phyloP scores from a whole-genome alignment of 2,113 vertebrate species.

The Echinops telfairi region DNA sequence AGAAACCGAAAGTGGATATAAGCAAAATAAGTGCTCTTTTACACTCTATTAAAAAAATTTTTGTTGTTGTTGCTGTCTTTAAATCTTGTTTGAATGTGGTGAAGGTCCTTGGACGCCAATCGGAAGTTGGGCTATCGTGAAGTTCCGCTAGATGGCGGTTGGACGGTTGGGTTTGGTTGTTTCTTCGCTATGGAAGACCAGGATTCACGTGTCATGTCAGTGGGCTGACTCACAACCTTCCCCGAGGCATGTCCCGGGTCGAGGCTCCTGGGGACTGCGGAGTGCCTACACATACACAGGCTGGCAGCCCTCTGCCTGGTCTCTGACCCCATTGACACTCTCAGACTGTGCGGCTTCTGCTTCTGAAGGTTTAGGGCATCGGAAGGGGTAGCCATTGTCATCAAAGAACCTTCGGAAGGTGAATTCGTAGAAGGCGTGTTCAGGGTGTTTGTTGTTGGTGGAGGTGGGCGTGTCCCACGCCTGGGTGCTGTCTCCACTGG shows the following conservation, averaged over 20 bases:
- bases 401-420: constrained; percentile 99
- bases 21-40: constrained; percentile 92
- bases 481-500: constrained; percentile 92
- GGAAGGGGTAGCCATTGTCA: constrained; percentile 96
- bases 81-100: constrained; percentile 76
- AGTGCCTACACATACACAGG: constrained; percentile 95
- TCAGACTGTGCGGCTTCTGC: constrained; percentile 79
- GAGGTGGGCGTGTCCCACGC: constrained; percentile 93
- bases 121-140: constrained; percentile 72
- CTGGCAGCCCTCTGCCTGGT: constrained; percentile 93
- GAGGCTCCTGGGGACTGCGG: rapidly evolving
- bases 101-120: constrained; percentile 82
- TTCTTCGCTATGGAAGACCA: constrained; percentile 57
- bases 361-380: constrained; percentile 95
- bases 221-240: constrained; percentile 74
- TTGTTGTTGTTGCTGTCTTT: too few species aligned
- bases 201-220: constrained; percentile 80
- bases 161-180: background rate
- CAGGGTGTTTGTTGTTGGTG: constrained; percentile 93
- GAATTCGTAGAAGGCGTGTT: constrained; percentile 99
- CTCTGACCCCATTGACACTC: constrained; percentile 79
- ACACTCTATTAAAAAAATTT: constrained; percentile 83
- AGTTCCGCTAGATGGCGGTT: constrained; percentile 60
- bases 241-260: background rate
- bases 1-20: constrained; percentile 86